Evolutionary conservation across 2,797 vertebrate species (phyloP).

Genomic region (Galagoides demidoff): DNA sequence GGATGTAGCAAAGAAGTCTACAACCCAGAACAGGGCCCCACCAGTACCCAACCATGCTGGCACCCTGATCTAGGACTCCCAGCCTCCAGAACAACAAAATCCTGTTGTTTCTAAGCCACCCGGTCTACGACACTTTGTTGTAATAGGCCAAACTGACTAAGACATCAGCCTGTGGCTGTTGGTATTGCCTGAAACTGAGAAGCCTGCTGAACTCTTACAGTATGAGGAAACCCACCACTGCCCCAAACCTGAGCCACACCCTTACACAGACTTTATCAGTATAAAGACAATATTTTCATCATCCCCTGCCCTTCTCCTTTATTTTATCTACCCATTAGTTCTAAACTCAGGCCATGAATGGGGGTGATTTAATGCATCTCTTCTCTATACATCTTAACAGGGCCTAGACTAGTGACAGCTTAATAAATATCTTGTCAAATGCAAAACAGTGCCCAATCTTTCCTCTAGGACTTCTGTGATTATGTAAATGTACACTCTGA

Average conservation of each 20-base stretch:
- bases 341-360: neutral
- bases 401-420: neutral
- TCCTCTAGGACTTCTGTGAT: neutral
- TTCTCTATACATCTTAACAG: neutral
- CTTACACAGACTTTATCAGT: neutral
- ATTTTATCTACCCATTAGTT: neutral
- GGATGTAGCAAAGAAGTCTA: neutral
- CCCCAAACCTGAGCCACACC: neutral
- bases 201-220: neutral
- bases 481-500: neutral
- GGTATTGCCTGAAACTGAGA: neutral
- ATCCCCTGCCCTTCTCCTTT: neutral
- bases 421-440: neutral
- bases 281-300: neutral
- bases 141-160: neutral
- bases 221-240: neutral
- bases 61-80: neutral
- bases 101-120: neutral
- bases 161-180: neutral
- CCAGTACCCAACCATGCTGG: too few species aligned
- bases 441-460: neutral
- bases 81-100: neutral
- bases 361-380: neutral
- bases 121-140: neutral
- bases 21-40: neutral